A percentile compares a stretch with the other conserved stretches of the same genome.
phyloP scores from a whole-genome alignment of 2,888 invertebrate species.

The Eurois occulta region DNA sequence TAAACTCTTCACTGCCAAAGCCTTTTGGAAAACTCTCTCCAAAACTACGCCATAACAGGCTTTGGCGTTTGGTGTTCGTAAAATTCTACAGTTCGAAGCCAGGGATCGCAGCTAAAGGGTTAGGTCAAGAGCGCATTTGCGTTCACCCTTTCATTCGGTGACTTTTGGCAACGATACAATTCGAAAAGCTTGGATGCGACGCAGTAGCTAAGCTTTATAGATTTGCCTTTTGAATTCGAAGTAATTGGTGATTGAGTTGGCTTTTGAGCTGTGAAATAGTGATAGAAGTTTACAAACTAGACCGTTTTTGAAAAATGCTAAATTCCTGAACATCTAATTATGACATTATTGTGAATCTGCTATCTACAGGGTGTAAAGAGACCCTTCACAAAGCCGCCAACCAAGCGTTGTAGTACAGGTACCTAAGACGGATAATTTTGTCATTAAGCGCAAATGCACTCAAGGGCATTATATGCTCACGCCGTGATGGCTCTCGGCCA shows the following conservation, averaged over 20 bases:
- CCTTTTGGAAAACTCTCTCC: not conserved
- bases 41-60: conserved; percentile 28
- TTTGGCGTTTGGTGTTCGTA: conserved; percentile 10
- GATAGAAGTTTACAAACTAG: not conserved
- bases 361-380: not conserved
- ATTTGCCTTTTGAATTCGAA: conserved; percentile 21
- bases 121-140: conserved; percentile 40
- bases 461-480: too few relatives aligned
- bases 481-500: too few relatives aligned
- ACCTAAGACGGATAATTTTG: too few relatives aligned
- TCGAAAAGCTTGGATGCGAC: conserved; percentile 6
- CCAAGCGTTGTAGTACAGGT: too few relatives aligned
- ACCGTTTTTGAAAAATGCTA: not conserved
- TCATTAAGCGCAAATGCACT: too few relatives aligned
- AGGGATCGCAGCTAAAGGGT: conserved; percentile 12
- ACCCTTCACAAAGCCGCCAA: too few relatives aligned
- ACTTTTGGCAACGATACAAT: conserved; percentile 56
- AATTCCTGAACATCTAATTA: not conserved
- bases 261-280: not conserved
- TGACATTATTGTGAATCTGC: not conserved
- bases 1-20: not conserved
- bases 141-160: not conserved
- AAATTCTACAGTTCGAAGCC: conserved; percentile 30
- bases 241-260: not conserved
- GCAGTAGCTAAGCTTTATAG: conserved; percentile 9